phyloP scores from a whole-genome alignment of 2,797 vertebrate genomes.

The Hypotaenidia philippensis region DNA sequence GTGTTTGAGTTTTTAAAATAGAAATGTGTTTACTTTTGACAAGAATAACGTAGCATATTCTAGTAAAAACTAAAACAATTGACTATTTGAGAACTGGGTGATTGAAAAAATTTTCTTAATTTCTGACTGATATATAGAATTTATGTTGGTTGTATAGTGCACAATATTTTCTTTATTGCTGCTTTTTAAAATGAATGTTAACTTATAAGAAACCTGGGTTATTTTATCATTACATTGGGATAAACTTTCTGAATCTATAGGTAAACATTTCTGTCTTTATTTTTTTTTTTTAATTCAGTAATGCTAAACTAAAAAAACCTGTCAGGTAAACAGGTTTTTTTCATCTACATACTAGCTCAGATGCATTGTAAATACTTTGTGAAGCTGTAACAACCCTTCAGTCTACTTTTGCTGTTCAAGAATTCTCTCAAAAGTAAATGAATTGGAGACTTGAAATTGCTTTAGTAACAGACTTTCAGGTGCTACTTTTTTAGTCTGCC shows the following conservation, averaged over 20 bases:
- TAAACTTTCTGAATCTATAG: not conserved
- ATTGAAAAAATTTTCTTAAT: not conserved
- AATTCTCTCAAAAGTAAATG: not conserved
- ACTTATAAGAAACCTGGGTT: not conserved
- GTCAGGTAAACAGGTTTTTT: not conserved
- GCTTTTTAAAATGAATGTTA: not conserved
- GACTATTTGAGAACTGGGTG: not conserved
- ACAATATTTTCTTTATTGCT: not conserved
- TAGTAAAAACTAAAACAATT: not conserved
- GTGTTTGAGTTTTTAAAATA: not conserved
- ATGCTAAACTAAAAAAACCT: not conserved
- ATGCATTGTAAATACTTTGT: not conserved
- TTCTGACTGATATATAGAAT: not conserved
- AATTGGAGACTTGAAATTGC: not conserved
- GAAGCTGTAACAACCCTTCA: not conserved
- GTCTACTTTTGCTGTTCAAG: not conserved
- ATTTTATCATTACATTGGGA: not conserved
- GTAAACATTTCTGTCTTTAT: not conserved
- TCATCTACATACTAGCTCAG: not conserved
- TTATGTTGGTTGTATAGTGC: not conserved
- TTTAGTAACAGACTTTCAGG: not conserved
- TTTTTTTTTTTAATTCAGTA: not conserved
- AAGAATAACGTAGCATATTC: not conserved
- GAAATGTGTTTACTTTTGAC: not conserved
- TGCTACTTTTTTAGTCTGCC: not conserved